Base-by-base conservation (phyloP, 2,797 vertebrate genomes). In the Rhodeus uyekii region DNA sequence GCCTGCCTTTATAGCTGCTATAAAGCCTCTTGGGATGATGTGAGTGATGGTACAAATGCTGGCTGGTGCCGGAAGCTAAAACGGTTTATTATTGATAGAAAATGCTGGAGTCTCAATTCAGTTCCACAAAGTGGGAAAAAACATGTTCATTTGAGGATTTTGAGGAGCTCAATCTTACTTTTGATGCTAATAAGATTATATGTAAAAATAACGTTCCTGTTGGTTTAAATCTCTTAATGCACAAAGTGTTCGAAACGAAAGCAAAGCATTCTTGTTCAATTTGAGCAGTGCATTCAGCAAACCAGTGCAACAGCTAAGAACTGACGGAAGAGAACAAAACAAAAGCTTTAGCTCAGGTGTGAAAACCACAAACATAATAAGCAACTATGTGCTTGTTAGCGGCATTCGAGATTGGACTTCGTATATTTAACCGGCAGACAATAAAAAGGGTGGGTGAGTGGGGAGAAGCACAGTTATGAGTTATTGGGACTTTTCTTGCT, bases 31-130 rank as follows among this genome's bases (percentile, higher is more conserved):
- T 16, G 42, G 44, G 79, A 63, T 81, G 58, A 53, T 53, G 68
- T 50, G 78, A 80, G 42, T 24, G 78, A 80, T 50, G 68, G 55
- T 63, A 34, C 55, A 48, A 27, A 72, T 38, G 39, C 55, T 48
- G 38, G 68, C 55, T 58, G 39, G 39, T 2, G 13, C 29, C 4
- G 12, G 68, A 63, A 73, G 69, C 34, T 38, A 19, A 38, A 29
- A 73, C 19, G 0, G 69, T 74, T 81, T 74, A 81, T 74, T 81
- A 74, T 74, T 74, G 12, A 81, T 64, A 64, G 42, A 73, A 73
- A 73, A 64, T 29, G 69, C 38, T 27, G 1, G 39, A 73, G 39
- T 34, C 22, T 24, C 10, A 34, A 61, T 48, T 61, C 67, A 73
- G 32, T 32, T 81, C 16, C 44, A 32, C 19, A 24, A 38, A n/a